Conservation (phyloP, 2,888 invertebrate genomes). For the Athrips mouffetella region DNA sequence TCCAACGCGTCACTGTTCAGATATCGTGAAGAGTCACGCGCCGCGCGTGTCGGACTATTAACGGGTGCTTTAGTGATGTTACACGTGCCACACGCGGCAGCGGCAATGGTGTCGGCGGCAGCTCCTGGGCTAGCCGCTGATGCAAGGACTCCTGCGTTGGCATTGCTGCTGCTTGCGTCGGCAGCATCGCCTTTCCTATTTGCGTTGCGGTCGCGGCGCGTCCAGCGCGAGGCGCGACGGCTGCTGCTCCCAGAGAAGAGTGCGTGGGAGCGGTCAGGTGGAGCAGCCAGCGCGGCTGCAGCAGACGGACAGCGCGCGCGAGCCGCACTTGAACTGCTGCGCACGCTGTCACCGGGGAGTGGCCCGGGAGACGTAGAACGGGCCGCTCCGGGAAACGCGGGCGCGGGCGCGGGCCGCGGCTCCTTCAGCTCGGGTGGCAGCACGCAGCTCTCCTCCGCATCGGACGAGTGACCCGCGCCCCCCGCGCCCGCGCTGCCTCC, state of each 20-base stretch:
- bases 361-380: conserved; percentile 50
- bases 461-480: conserved; percentile 76
- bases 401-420: conserved; percentile 76
- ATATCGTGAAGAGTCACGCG: conserved; percentile 92
- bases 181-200: conserved; percentile 87
- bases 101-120: conserved; percentile 55
- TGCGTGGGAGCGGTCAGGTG: conserved; percentile 74
- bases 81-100: conserved; percentile 81
- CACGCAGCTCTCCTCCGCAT: conserved; percentile 80
- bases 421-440: conserved; percentile 82
- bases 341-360: conserved; percentile 65
- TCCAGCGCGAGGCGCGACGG: conserved; percentile 70
- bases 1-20: conserved; percentile 91
- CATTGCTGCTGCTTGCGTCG: conserved; percentile 79
- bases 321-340: conserved; percentile 61
- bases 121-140: conserved; percentile 73
- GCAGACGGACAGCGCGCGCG: conserved; percentile 74
- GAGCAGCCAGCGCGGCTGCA: conserved; percentile 75
- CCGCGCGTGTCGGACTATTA: conserved; percentile 84
- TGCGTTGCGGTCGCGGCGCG: conserved; percentile 84
- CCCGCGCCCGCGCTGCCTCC: conserved; percentile 40
- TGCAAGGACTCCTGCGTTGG: conserved; percentile 69
- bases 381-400: conserved; percentile 58
- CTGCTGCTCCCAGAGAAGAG: conserved; percentile 62
- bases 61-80: conserved; percentile 86